phyloP scores from a whole-genome alignment of 2,113 vertebrate species.

The Python bivittatus region DNA sequence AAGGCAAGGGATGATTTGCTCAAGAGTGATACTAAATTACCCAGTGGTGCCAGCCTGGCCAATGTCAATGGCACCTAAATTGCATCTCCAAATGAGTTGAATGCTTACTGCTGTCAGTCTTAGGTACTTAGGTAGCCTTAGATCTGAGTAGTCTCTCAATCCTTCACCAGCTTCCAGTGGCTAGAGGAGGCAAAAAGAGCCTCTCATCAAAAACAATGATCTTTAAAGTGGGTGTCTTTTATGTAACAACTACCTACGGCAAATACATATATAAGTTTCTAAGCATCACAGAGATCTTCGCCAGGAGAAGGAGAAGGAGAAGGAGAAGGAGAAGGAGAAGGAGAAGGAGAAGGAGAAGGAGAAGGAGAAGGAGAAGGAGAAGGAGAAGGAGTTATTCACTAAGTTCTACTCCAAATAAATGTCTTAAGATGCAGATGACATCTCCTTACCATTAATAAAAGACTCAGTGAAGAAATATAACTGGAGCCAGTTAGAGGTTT shows the following conservation, averaged over 20 bases:
- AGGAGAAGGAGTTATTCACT: not conserved
- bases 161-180: not conserved
- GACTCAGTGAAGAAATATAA: not conserved
- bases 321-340: not conserved
- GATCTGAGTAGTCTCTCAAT: not conserved
- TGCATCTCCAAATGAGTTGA: not conserved
- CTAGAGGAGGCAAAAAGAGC: not conserved
- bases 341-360: not conserved
- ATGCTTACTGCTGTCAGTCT: not conserved
- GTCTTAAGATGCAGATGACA: not conserved
- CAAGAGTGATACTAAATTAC: conserved; percentile 6
- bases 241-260: not conserved
- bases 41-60: not conserved
- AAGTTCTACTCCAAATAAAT: not conserved
- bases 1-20: not conserved
- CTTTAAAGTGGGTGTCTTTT: not conserved
- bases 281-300: not conserved
- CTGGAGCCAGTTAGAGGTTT: not conserved
- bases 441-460: not conserved
- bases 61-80: not conserved
- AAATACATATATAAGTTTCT: not conserved
- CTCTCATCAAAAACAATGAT: not conserved
- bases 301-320: not conserved
- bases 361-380: too few species aligned
- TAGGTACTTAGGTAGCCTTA: not conserved